Evolutionary conservation across 2,797 vertebrate species (phyloP).

Genomic region (Coluber constrictor): DNA sequence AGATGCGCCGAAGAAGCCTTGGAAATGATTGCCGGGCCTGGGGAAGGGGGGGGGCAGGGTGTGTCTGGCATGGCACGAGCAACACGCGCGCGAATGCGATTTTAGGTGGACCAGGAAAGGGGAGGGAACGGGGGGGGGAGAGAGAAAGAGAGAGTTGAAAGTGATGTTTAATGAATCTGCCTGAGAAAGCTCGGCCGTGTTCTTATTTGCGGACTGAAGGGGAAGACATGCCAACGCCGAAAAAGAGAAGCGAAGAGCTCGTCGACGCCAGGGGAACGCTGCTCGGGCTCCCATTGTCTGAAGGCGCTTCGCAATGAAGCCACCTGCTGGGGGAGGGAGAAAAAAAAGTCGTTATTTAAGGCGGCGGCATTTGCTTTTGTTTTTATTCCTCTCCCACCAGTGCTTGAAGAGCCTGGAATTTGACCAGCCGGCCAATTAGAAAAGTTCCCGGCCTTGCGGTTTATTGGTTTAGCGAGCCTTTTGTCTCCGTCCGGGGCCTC

Average conservation of each 20-base stretch:
- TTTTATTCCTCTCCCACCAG: background rate
- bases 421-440: conserved; percentile 3
- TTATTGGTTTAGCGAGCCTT: background rate
- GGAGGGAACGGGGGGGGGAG: background rate
- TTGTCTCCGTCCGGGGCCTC: background rate
- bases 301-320: background rate
- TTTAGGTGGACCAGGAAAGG: background rate
- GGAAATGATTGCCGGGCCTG: conserved; percentile 10
- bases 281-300: conserved; percentile 13
- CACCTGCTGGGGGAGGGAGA: conserved; percentile 29
- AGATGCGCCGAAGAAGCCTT: conserved; percentile 35
- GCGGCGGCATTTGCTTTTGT: background rate
- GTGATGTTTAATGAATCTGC: background rate
- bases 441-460: conserved; percentile 5
- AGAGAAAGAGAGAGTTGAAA: background rate
- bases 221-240: background rate
- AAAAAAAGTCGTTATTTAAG: background rate
- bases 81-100: background rate
- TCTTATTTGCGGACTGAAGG: background rate
- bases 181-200: background rate
- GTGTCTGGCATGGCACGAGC: background rate
- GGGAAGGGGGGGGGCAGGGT: background rate
- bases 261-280: background rate
- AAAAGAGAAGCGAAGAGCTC: background rate
- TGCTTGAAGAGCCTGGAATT: background rate